Conservation (phyloP, 1,140 invertebrate genomes). For the Phocides pigmalion region DNA sequence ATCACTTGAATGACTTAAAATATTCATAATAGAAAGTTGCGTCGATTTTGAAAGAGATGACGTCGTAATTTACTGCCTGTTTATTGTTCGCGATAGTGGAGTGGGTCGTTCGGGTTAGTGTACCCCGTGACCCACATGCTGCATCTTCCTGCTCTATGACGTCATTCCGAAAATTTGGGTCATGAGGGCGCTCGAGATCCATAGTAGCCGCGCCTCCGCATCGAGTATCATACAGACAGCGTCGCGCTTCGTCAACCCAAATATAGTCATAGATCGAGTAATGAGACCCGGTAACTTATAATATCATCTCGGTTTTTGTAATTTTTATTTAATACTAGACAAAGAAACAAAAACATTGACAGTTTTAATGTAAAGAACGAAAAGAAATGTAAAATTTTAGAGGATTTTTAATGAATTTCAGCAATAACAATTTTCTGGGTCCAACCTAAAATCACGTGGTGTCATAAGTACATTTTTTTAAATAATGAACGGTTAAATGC, state of each 20-base stretch:
- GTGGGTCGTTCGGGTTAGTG: constrained; percentile 42
- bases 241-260: background rate
- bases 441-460: no score
- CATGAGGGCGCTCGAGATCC: constrained; percentile 55
- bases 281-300: no score
- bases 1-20: background rate
- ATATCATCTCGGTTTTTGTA: no score
- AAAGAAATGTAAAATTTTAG: no score
- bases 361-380: no score
- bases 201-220: constrained; percentile 37
- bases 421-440: no score
- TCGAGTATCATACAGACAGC: constrained; percentile 46
- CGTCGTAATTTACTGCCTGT: background rate
- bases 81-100: constrained; percentile 14
- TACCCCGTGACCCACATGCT: constrained; percentile 60
- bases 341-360: no score
- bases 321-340: no score
- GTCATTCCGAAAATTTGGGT: constrained; percentile 74
- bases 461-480: no score
- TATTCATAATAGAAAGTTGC: background rate
- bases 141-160: constrained; percentile 65
- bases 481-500: no score
- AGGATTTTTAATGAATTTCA: no score
- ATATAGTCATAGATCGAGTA: no score
- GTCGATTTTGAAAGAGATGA: background rate